Evolutionary conservation across 1,140 invertebrate genomes (phyloP).

Genomic region (Orchestia grillus): DNA sequence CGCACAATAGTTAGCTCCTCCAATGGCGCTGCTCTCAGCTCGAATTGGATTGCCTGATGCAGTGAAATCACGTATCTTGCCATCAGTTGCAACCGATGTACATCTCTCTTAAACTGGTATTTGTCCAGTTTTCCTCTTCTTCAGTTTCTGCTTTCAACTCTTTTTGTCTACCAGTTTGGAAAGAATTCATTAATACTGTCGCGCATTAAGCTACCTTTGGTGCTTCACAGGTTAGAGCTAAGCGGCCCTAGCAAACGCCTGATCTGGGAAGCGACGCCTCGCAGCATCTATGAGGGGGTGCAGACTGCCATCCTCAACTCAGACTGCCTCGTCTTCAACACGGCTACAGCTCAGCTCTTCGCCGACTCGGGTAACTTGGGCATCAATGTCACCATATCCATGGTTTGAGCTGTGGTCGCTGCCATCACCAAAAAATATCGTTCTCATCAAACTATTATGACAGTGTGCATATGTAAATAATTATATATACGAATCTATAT

Average conservation of each 20-base stretch:
- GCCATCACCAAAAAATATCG: background rate
- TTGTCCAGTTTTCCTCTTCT: background rate
- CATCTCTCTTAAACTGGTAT: background rate
- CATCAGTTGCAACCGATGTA: background rate
- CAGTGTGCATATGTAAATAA: constrained; percentile 17
- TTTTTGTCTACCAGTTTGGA: too few species aligned
- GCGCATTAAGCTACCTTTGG: too few species aligned
- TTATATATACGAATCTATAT: constrained; percentile 48
- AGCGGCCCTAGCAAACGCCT: constrained; percentile 93
- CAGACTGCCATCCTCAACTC: constrained; percentile 98
- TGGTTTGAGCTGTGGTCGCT: constrained; percentile 71
- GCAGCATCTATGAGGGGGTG: constrained; percentile 98
- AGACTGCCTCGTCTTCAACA: constrained; percentile 99
- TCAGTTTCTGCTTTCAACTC: background rate
- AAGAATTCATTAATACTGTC: too few species aligned
- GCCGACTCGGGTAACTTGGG: constrained; percentile 99
- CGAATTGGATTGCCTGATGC: too few species aligned
- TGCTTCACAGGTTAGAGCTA: constrained; percentile 83
- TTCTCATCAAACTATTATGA: constrained; percentile 1
- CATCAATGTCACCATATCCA: constrained; percentile 99
- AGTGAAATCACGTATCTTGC: too few species aligned
- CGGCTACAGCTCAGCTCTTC: constrained; percentile 97
- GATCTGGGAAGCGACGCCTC: constrained; percentile 98
- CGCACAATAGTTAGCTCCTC: too few species aligned
- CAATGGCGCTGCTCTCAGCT: too few species aligned